Evolutionary conservation across 2,888 invertebrate genomes (phyloP).

Genomic region (Hypena proboscidalis): DNA sequence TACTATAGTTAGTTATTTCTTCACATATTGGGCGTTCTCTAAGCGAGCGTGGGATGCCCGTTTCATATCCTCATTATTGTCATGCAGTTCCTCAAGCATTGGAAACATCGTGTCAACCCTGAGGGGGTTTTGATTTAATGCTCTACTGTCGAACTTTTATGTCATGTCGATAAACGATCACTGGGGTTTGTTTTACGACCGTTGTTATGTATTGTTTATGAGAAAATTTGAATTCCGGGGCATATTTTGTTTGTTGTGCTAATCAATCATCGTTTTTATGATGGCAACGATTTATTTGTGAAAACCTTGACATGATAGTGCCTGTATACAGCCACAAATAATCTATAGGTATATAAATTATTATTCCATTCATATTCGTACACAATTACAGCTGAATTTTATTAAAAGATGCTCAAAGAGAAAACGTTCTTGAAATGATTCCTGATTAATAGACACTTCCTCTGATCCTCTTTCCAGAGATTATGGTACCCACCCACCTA

Average conservation of each 20-base stretch:
- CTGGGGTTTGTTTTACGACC: constrained; percentile 35
- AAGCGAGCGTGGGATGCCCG: constrained; percentile 8
- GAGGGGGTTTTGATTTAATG: constrained; percentile 36
- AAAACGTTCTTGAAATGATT: no score
- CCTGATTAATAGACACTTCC: no score
- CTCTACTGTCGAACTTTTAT: constrained; percentile 39
- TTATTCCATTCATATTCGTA: no score
- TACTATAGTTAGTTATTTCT: no score
- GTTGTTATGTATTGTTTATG: constrained; percentile 10
- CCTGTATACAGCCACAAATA: no score
- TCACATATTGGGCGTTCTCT: no score
- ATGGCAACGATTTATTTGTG: constrained; percentile 2
- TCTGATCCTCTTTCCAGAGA: no score
- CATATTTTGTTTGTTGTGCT: constrained; percentile 14
- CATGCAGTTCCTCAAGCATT: constrained; percentile 31
- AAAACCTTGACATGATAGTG: not conserved
- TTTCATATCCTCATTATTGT: constrained; percentile 47
- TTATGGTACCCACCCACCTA: no score
- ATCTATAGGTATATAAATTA: no score
- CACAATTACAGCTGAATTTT: no score
- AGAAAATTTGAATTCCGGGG: constrained; percentile 10
- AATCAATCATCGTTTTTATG: constrained; percentile 9
- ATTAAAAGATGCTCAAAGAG: no score
- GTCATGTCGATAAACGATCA: constrained; percentile 29
- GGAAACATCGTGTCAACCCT: constrained; percentile 13